Base-by-base conservation (phyloP, 2,113 vertebrate species). In the Deroptyus accipitrinus region DNA sequence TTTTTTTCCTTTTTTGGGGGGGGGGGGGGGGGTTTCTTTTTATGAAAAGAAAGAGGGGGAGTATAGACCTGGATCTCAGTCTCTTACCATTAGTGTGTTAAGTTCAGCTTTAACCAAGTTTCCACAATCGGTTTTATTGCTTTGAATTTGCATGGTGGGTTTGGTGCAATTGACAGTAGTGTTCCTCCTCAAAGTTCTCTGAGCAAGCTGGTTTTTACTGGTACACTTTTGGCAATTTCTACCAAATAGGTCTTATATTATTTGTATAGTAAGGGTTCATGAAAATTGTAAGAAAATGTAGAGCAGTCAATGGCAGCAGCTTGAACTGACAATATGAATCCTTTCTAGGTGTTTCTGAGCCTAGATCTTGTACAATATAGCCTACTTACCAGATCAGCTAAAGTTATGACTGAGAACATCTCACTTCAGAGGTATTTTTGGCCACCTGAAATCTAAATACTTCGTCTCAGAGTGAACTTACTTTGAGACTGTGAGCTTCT, bases 21-120 rank as follows among this genome's bases (percentile, higher is more conserved):
- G 44, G 5, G 44, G 19, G 3, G 44, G 44, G 18, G 1, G 44
- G 18, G 18, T 20, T 19, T 48, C 19, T 48, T 37, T 54, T 7
- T 8, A 2, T 24, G 41, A 22, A 69, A 48, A 49, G 20, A 42
- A 66, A 35, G 42, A 28, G 11, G 5, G 19, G 6, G 2, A 37
- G 0, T 75, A 5, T 5, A 66, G 57, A 39, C 13, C 33, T 75
- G 14, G 3, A 11, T 39, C 24, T 11, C 24, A 55, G 7, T 31
- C 11, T 81, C 37, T n/a, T 16, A 42, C 15, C 0, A 0, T 62
- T 42, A 24, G 1, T 16, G 3, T 48, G 37, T 62, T 51, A 6
- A 11, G 13, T 62, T 92, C 16, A 30, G n/a, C 68, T 86, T 83
- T 57, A 20, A 17, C 27, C 35, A 25, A 30, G 14, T 62, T 59